Evolutionary conservation across 2,797 vertebrate species (phyloP), one percentile per base, ranked within the genome.

Genomic region (Jordanella pulchra): DNA sequence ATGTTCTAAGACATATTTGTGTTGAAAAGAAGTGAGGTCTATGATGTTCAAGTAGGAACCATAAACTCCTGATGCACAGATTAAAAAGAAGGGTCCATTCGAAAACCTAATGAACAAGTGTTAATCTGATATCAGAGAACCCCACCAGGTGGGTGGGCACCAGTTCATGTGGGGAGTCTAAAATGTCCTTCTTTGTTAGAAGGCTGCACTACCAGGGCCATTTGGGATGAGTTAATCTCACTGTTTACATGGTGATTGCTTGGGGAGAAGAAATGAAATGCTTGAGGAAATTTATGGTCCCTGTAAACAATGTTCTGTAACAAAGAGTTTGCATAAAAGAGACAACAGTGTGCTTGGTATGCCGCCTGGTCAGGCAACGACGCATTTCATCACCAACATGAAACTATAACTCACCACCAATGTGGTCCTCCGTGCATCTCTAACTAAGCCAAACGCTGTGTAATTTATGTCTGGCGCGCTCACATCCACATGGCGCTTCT

Each of bases 71-170:
- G 82, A 71, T 63, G 60, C 76, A 76, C 71, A 69, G 27, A 25
- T 53, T 15, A 87, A 86, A 87, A 58, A 63, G 80, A 84, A 80
- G 17, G 42, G 51, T 68, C 61, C 42, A 54, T 78, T 81, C 65
- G 17, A 69, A 80, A 86, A 76, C 65, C 67, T 27, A n/a, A 67
- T 45, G 60, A 61, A 75, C 58, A 55, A 80, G 45, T 75, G 75
- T 76, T 72, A 80, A 73, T 61, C 44, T 77, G 58, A 67, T 77
- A 67, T 84, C 75, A 76, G 76, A 82, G 47, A 67, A 39, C 55
- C 79, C 30, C 17, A 51, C 23, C 55, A 55, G 75, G 53, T 56
- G 56, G 48, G 42, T 10, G 66, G 65, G 10, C 53, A 55, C 66
- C 65, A 48, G 67, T 35, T 75, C 39, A 63, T 48, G 30, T 79